Base-by-base conservation (phyloP, 1,140 invertebrate genomes). In the Anagrus nilaparvatae region DNA sequence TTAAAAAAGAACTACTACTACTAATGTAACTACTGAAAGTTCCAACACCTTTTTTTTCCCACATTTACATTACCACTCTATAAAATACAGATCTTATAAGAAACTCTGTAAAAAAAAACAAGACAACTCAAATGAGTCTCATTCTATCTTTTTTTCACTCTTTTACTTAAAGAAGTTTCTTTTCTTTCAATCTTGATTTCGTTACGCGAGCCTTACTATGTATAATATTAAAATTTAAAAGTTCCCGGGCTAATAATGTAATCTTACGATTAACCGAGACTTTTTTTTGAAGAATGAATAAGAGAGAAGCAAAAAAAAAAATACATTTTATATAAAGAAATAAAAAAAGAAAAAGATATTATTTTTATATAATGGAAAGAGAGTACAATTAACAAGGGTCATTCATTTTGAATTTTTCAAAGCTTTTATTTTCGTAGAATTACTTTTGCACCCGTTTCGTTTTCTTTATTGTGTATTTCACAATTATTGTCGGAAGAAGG, bases 201-300 rank as follows among this genome's bases (percentile, higher is more conserved):
- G 44, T 46, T 46, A 46, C 44, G 44, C 39, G 44, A 27, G 38
- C n/a, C n/a, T n/a, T n/a, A n/a, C n/a, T n/a, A n/a, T n/a, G n/a
- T n/a, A n/a, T n/a, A n/a, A n/a, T n/a, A n/a, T n/a, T n/a, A n/a
- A n/a, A n/a, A n/a, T n/a, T n/a, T n/a, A n/a, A n/a, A n/a, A n/a
- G n/a, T 31, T 17, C 20, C 20, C 35, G 19, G 23, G 44, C 44
- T 46, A 46, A 46, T 46, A 46, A 46, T 46, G 40, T 40, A 46
- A 46, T 46, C 39, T 46, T 35, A 34, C 40, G 44, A 46, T 46
- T 46, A 46, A 46, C 28, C 39, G 44, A 46, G 35, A 41, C 38
- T 32, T 29, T 32, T 29, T 23, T 6, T 43, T 14, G 30, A 18
- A 12, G 27, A 9, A 24, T 13, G 13, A 18, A 12, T 19, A 28